phyloP scores from a whole-genome alignment of 2,888 invertebrate species.

The Carterocephalus palaemon region DNA sequence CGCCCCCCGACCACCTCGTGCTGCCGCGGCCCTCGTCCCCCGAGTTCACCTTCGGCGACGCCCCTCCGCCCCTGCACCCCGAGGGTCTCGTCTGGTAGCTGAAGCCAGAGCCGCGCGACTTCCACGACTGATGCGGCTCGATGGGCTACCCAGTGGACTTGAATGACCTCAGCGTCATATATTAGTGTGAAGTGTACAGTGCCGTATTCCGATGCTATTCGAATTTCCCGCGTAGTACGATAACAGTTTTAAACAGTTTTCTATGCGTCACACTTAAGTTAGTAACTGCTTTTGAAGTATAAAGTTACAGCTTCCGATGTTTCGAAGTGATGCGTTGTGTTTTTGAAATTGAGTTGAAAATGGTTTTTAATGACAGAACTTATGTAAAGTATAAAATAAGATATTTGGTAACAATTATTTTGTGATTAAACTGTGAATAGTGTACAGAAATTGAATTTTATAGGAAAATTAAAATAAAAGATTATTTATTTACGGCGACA shows the following conservation, averaged over 20 bases:
- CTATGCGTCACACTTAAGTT: constrained; percentile 3
- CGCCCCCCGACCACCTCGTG: constrained; percentile 82
- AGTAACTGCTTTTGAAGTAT: constrained; percentile 5
- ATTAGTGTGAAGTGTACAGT: constrained; percentile 34
- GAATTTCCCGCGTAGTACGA: too few relatives aligned
- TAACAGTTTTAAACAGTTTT: too few relatives aligned
- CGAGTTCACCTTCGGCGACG: constrained; percentile 82
- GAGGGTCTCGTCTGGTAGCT: constrained; percentile 79
- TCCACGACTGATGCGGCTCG: constrained; percentile 79
- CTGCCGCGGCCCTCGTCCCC: constrained; percentile 87
- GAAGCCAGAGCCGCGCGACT: constrained; percentile 80
- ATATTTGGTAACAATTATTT: constrained; percentile 27
- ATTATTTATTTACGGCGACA: constrained; percentile 68
- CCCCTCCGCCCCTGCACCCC: constrained; percentile 70
- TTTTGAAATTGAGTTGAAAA: constrained; percentile 1
- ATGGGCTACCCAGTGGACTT: constrained; percentile 69
- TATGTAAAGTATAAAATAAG: background rate
- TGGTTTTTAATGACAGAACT: background rate
- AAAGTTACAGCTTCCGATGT: background rate
- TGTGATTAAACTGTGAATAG: constrained; percentile 42
- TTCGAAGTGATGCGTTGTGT: background rate
- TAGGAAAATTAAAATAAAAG: constrained; percentile 51
- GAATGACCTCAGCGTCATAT: constrained; percentile 52
- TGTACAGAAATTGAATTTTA: constrained; percentile 66
- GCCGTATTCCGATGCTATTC: too few relatives aligned